A percentile compares a stretch with the other conserved stretches of the same genome.
These are phyloP conservation scores for Chironomus tentans DNA, from an alignment of 2,888 invertebrate species.

Conservation along the genomic window DNA sequence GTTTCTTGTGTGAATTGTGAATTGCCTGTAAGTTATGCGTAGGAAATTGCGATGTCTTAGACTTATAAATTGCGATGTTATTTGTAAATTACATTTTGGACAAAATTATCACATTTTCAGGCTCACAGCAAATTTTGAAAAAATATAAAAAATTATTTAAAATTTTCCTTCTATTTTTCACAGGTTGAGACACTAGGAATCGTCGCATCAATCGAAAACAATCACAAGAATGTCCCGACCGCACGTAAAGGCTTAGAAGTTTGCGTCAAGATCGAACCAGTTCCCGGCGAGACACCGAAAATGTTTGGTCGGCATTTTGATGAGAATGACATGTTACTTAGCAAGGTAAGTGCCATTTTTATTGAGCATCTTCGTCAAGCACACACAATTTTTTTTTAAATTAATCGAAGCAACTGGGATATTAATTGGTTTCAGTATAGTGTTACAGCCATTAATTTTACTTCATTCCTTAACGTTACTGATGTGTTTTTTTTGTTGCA, in stretches of 20 bases:
- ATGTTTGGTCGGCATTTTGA: slow-evolving; percentile 99
- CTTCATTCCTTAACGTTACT: neutral
- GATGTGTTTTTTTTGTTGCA: neutral
- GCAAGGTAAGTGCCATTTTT: slow-evolving; percentile 59
- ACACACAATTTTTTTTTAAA: neutral
- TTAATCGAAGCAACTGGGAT: neutral
- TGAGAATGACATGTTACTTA: slow-evolving; percentile 86
- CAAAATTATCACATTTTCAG: too few relatives aligned
- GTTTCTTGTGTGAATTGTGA: too few relatives aligned
- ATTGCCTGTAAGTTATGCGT: too few relatives aligned
- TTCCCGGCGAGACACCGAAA: slow-evolving; percentile 97
- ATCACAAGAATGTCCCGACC: slow-evolving; percentile 90
- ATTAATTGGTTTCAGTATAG: neutral
- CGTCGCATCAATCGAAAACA: slow-evolving; percentile 89
- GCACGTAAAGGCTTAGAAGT: slow-evolving; percentile 94
- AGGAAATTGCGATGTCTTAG: too few relatives aligned
- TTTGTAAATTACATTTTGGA: too few relatives aligned
- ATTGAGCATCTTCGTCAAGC: neutral
- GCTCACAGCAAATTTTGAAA: too few relatives aligned
- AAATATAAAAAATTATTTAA: too few relatives aligned
- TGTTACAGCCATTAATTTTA: neutral
- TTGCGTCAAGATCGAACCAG: slow-evolving; percentile 93
- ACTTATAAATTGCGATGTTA: too few relatives aligned
- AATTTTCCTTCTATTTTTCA: too few relatives aligned
- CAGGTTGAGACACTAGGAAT: slow-evolving; percentile 91